Conservation (phyloP, 2,888 invertebrate genomes). For the Cheilosia impressa region DNA sequence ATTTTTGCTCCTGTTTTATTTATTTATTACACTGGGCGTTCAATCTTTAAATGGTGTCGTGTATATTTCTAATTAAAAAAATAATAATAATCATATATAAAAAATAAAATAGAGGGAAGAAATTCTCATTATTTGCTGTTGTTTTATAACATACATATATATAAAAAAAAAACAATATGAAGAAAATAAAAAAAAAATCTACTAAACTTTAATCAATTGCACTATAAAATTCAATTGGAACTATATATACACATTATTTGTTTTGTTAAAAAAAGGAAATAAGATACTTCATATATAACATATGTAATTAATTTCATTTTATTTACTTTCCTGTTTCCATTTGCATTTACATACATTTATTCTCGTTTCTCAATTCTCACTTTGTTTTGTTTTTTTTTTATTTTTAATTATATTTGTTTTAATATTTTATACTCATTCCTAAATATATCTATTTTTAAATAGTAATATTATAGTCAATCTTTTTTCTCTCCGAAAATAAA, state of each 20-base stretch:
- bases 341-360: conserved; percentile 52
- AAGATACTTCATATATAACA: conserved; percentile 44
- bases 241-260: conserved; percentile 67
- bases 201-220: conserved; percentile 78
- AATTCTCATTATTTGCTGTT: conserved; percentile 36
- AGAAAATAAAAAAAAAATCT: conserved; percentile 54
- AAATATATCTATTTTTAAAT: conserved; percentile 77
- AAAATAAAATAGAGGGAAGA: conserved; percentile 67
- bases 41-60: conserved; percentile 21
- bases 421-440: conserved; percentile 75
- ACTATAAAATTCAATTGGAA: conserved; percentile 78
- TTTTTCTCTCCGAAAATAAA: conserved; percentile 87
- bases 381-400: conserved; percentile 77
- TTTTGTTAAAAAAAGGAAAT: conserved; percentile 37
- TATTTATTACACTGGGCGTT: conserved; percentile 45
- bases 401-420: conserved; percentile 76
- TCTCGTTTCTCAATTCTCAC: conserved; percentile 52
- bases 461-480: conserved; percentile 85
- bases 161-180: conserved; percentile 29
- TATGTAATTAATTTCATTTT: conserved; percentile 43
- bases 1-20: conserved; percentile 27
- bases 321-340: conserved; percentile 34
- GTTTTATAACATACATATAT: conserved; percentile 6
- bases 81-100: conserved; percentile 9
- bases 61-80: conserved; percentile 39